A percentile compares a stretch with the other conserved stretches of the same genome.
Evolutionary conservation across 1,140 invertebrate species (phyloP).

Genomic region (Euwallacea fornicatus): DNA sequence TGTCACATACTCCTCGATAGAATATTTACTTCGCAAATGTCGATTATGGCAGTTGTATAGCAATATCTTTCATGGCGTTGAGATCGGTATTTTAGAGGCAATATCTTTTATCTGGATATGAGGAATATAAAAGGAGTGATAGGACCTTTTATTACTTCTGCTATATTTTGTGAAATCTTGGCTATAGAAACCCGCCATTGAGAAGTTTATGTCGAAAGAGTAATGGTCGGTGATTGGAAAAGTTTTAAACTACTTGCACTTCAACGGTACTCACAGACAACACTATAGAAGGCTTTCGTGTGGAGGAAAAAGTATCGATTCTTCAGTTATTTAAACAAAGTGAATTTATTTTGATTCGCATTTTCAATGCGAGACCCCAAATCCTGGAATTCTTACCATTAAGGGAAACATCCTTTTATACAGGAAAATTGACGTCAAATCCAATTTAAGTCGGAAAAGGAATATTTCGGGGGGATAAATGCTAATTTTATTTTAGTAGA

Average conservation of each 20-base stretch:
- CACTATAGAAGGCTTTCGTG: too few relatives aligned
- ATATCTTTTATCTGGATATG: constrained; percentile 7
- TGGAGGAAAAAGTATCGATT: too few relatives aligned
- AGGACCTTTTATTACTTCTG: not conserved
- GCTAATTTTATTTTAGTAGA: constrained; percentile 11
- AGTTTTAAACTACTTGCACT: too few relatives aligned
- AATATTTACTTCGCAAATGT: not conserved
- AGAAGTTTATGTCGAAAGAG: not conserved
- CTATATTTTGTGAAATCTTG: not conserved
- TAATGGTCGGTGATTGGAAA: too few relatives aligned
- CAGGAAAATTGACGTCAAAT: not conserved
- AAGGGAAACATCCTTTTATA: not conserved
- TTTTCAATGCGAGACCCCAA: too few relatives aligned
- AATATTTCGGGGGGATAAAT: constrained; percentile 14
- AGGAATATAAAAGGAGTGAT: not conserved
- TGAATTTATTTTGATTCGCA: too few relatives aligned
- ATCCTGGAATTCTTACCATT: too few relatives aligned
- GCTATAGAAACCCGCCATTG: not conserved
- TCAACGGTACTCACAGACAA: too few relatives aligned
- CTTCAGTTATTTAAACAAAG: too few relatives aligned
- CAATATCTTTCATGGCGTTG: constrained; percentile 4
- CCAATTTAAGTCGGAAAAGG: constrained; percentile 10
- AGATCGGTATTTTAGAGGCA: constrained; percentile 3
- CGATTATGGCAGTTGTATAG: constrained; percentile 1
- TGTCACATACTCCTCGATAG: not conserved